Evolutionary conservation across 30 jellyfish, hydroid and myxozoan species (phyloP), one percentile per base, ranked within the genome.

Genomic region (Turritopsis dohrnii): DNA sequence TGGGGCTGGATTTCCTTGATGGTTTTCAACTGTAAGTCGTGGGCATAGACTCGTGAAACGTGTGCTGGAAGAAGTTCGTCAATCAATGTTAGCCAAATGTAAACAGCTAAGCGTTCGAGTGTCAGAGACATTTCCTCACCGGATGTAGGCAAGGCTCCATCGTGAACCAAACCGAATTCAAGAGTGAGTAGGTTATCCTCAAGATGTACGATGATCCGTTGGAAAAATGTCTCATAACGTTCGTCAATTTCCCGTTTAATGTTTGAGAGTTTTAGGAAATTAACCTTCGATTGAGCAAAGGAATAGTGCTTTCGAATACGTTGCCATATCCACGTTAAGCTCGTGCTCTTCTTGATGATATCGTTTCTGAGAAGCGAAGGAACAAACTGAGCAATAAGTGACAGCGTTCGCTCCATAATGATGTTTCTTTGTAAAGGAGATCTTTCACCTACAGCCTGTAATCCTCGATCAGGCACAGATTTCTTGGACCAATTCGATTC

Each of bases 1-100:
- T 23, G 52, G 13, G 83, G 83, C 41, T 74, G 83, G 9, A 74
- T 74, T 0, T 74, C 83, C 83, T 74, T 30, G 74, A 74, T 3
- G 52, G 83, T 16, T 30, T 74, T 74, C 27, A 0, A 7, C n/a
- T 74, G 83, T 30, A 74, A 29, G 65, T 74, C 83, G 21, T 74
- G 83, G 13, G 83, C 72, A 29, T 8, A 74, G 52, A 74, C 83
- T 30, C 83, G 16, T 7, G 71, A 26, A 24, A 3, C n/a, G 83
- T 74, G 21, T 7, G 16, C 0, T 3, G 83, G 0, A 7, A 74
- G 83, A 0, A 16, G 83, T 74, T 74, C 18, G 83, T 74, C 83
- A 3, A 74, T 3, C 0, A 74, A 21, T 16, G 72, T 7, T 17
- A 74, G 41, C 74, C 71, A 74, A 13, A 74, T 7, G 21, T 74